These are phyloP conservation scores for Girardinus metallicus DNA, from an alignment of 2,797 vertebrate species.

Conservation along the genomic window DNA sequence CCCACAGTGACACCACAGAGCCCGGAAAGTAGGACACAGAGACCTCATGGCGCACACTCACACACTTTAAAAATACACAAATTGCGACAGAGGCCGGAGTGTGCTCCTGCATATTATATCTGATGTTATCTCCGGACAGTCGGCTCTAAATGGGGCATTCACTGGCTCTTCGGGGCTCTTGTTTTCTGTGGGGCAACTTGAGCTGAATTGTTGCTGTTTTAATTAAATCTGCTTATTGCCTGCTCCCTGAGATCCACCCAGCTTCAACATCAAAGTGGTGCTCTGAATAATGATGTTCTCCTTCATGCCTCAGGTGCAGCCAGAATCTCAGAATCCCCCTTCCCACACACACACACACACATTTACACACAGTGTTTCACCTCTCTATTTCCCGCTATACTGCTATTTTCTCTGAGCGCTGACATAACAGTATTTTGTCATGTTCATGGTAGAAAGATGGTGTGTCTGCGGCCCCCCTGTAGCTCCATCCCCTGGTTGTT, in stretches of 20 bases:
- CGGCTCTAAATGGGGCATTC: conserved; percentile 71
- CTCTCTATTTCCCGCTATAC: conserved; percentile 55
- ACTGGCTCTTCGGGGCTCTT: conserved; percentile 72
- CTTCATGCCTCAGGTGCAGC: conserved; percentile 76
- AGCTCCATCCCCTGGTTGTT: conserved; percentile 7
- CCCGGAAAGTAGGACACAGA: conserved; percentile 74
- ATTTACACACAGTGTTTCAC: conserved; percentile 53
- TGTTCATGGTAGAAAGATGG: conserved; percentile 39
- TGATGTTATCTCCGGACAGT: conserved; percentile 67
- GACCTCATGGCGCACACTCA: conserved; percentile 42
- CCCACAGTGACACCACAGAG: conserved; percentile 69
- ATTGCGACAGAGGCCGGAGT: conserved; percentile 54
- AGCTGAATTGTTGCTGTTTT: conserved; percentile 75
- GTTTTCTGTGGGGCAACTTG: conserved; percentile 65
- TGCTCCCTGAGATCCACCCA: conserved; percentile 70
- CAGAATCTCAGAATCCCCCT: conserved; percentile 50
- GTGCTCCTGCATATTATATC: conserved; percentile 52
- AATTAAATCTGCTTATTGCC: conserved; percentile 75
- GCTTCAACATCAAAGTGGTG: conserved; percentile 75
- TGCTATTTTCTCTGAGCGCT: conserved; percentile 54
- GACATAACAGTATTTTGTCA: conserved; percentile 68
- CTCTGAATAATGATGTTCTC: conserved; percentile 76
- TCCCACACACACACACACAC: conserved; percentile 2
- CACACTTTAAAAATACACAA: conserved; percentile 49
- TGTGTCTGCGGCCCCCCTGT: not conserved